Conservation (phyloP, 37 sponge, comb jelly and placozoan species). For the Amphimedon queenslandica region DNA sequence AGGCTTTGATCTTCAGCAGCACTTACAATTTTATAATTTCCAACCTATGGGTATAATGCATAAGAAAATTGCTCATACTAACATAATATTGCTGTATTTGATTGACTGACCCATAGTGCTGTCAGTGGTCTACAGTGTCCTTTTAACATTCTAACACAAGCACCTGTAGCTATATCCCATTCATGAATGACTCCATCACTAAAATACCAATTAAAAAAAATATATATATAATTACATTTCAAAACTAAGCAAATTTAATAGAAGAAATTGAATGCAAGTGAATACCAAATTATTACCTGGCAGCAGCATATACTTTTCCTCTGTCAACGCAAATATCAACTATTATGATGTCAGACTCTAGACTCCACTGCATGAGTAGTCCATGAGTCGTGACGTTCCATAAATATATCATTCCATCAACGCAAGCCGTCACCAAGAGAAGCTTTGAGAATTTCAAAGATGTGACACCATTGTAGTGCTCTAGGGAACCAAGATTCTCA, state of each 20-base stretch:
- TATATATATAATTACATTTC: too few relatives aligned
- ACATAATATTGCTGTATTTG: not conserved
- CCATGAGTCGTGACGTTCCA: not conserved
- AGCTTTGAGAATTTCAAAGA: conserved; percentile 43
- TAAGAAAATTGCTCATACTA: not conserved
- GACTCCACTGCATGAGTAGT: conserved; percentile 24
- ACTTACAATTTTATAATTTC: conserved; percentile 38
- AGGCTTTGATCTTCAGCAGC: conserved; percentile 51
- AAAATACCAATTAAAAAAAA: too few relatives aligned
- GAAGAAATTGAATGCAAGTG: not conserved
- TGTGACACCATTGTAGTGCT: conserved; percentile 22
- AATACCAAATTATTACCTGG: conserved; percentile 36
- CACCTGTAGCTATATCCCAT: conserved; percentile 58
- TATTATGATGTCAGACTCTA: not conserved
- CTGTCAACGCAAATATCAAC: conserved; percentile 12
- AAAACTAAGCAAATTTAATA: not conserved
- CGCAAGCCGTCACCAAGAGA: conserved; percentile 41
- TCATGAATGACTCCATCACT: conserved; percentile 67
- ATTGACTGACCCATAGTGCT: conserved; percentile 39
- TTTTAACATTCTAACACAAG: conserved; percentile 42
- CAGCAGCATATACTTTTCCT: conserved; percentile 40
- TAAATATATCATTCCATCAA: conserved; percentile 2
- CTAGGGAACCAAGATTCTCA: conserved; percentile 11
- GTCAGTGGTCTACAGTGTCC: conserved; percentile 57
- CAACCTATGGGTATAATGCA: conserved; percentile 11